phyloP scores from a whole-genome alignment of 2,888 invertebrate genomes.

The Cremastobaeus sp. region DNA sequence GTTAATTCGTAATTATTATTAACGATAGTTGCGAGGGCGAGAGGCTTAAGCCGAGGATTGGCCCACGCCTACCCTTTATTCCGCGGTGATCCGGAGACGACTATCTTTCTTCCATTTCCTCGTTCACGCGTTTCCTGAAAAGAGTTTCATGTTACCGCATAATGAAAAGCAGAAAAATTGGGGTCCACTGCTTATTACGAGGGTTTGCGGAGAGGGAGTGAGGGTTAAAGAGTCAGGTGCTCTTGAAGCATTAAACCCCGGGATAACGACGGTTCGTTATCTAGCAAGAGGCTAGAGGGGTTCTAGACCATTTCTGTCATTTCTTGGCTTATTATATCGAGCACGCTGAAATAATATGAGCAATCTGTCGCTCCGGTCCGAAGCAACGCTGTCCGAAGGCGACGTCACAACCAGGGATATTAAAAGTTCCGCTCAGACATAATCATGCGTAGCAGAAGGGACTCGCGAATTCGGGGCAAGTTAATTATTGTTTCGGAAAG shows the following conservation, averaged over 20 bases:
- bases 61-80: conserved; percentile 14
- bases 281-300: neutral
- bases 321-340: conserved; percentile 35
- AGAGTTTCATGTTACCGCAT: conserved; percentile 15
- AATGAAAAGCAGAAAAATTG: conserved; percentile 63
- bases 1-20: conserved; percentile 77
- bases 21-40: conserved; percentile 67
- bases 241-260: conserved; percentile 63
- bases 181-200: conserved; percentile 61
- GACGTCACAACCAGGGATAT: conserved; percentile 30
- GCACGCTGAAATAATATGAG: conserved; percentile 35
- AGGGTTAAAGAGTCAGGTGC: conserved; percentile 60
- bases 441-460: conserved; percentile 44
- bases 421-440: conserved; percentile 36
- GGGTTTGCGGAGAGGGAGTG: neutral
- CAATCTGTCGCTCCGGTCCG: conserved; percentile 34
- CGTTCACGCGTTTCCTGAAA: conserved; percentile 58
- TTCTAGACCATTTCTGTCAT: conserved; percentile 28
- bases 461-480: conserved; percentile 14
- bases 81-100: neutral
- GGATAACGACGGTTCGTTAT: conserved; percentile 9
- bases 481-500: conserved; percentile 39
- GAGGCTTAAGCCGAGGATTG: conserved; percentile 19
- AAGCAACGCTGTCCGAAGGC: conserved; percentile 13
- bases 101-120: conserved; percentile 50